A percentile compares a stretch with the other conserved stretches of the same genome.
These are phyloP conservation scores for Dryadula phaetusa DNA, from an alignment of 2,888 invertebrate species.

Conservation along the genomic window DNA sequence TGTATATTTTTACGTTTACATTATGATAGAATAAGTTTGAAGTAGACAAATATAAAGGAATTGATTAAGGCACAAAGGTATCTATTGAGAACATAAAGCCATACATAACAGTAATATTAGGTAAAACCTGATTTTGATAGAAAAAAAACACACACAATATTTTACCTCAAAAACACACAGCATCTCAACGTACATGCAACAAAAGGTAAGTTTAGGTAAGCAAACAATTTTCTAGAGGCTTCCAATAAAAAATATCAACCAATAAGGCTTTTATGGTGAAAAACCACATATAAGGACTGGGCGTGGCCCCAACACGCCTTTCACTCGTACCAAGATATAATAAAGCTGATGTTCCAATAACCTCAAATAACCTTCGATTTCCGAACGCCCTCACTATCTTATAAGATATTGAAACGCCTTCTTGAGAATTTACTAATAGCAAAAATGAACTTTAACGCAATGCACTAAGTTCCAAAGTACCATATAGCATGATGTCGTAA, in stretches of 20 bases:
- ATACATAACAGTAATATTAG: background rate
- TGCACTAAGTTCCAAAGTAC: slow-evolving; percentile 56
- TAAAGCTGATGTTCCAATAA: slow-evolving; percentile 81
- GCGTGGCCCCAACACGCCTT: slow-evolving; percentile 80
- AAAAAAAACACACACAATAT: slow-evolving; percentile 18
- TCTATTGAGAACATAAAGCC: too few relatives aligned
- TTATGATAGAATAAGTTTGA: too few relatives aligned
- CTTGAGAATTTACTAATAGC: slow-evolving; percentile 62
- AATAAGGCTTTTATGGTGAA: slow-evolving; percentile 63
- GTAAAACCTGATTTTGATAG: slow-evolving; percentile 9
- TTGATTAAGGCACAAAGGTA: too few relatives aligned
- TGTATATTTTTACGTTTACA: too few relatives aligned
- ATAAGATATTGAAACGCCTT: slow-evolving; percentile 83
- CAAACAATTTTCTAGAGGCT: background rate
- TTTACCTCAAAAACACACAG: slow-evolving; percentile 41
- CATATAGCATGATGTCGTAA: slow-evolving; percentile 60
- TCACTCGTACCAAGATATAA: slow-evolving; percentile 68
- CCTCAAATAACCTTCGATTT: slow-evolving; percentile 78
- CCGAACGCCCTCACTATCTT: slow-evolving; percentile 83
- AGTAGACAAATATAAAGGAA: too few relatives aligned
- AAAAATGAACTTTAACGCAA: slow-evolving; percentile 62
- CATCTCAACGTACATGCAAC: slow-evolving; percentile 46
- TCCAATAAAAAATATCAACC: slow-evolving; percentile 60
- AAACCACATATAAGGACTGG: slow-evolving; percentile 78
- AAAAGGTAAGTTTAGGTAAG: slow-evolving; percentile 29